These are phyloP conservation scores for Clusia tigrina DNA, from an alignment of 2,888 invertebrate genomes.

Conservation along the genomic window DNA sequence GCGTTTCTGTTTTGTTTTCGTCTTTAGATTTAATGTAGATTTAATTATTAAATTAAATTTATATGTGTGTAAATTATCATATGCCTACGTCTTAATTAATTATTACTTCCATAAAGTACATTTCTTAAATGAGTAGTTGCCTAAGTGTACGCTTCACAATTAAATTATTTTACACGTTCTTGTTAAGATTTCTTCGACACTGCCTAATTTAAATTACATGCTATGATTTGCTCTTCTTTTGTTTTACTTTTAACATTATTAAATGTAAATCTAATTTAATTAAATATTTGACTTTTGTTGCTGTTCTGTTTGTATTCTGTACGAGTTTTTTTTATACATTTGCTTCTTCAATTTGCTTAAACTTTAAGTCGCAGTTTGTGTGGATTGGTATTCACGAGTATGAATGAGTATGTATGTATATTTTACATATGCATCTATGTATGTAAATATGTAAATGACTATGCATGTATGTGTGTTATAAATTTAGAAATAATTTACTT, in stretches of 20 bases:
- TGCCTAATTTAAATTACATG: not conserved
- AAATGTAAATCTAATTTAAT: no score
- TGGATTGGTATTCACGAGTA: not conserved
- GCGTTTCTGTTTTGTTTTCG: no score
- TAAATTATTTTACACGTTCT: not conserved
- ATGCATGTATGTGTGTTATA: not conserved
- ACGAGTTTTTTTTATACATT: not conserved
- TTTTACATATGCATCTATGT: not conserved
- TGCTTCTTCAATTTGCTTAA: not conserved
- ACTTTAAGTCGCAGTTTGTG: not conserved
- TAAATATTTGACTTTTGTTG: not conserved
- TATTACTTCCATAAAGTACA: not conserved
- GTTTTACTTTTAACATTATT: not conserved
- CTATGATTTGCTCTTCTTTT: slow-evolving; percentile 2
- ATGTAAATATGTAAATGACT: not conserved
- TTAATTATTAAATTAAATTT: not conserved
- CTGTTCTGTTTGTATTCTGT: not conserved
- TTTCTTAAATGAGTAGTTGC: slow-evolving; percentile 3
- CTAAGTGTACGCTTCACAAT: not conserved
- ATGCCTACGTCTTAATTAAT: not conserved
- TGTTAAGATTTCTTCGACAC: not conserved
- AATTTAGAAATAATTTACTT: not conserved
- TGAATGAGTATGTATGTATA: slow-evolving; percentile 1
- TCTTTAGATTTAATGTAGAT: no score
- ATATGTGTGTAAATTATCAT: not conserved